Base-by-base conservation (phyloP, 2,113 vertebrate genomes). In the Chelonoidis abingdonii region DNA sequence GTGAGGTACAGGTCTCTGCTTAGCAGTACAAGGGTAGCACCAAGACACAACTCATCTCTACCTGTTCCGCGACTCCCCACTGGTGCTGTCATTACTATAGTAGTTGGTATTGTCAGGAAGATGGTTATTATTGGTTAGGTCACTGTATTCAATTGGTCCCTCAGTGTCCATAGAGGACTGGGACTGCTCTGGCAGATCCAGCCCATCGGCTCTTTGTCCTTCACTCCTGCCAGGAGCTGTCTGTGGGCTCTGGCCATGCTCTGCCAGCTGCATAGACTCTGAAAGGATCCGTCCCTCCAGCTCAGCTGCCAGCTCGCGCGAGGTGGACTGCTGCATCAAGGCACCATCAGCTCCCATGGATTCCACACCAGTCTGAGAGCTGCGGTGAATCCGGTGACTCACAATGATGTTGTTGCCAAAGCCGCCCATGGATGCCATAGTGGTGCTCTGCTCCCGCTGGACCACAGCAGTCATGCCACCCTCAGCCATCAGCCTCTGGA, bases 391-490 rank as follows among this genome's bases (percentile, higher is more conserved):
- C 31, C 99, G 98, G 93, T 99, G 99, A 93, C 99, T 99, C 96
- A 99, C 99, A 1, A 99, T 99, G 97, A 99, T 99, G 98, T 99
- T 99, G 98, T 99, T 99, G 76, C 99, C 99, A 3, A 99, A 99
- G 95, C 99, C 99, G 0, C 99, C 99, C 99, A 99, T 99, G 83
- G 99, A 99, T 0, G 99, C 99, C 99, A 99, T 99, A 92, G 99
- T 99, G 97, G 99, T 99, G 98, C 99, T 99, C 98, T 99, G 99
- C 97, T 99, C 99, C 75, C 99, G 98, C 97, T 99, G 99, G 19
- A 99, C 99, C 97, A 99, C 99, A 0, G 99, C 99, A 0, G 99
- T 99, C 99, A 99, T 99, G 16, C 99, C 99, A 2, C 99, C 99
- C 93, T 99, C 99, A 0, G 99, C 99, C 93, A 99, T 99, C 90